phyloP scores from a whole-genome alignment of 2,113 vertebrate species.

The Alaudala cheleensis region DNA sequence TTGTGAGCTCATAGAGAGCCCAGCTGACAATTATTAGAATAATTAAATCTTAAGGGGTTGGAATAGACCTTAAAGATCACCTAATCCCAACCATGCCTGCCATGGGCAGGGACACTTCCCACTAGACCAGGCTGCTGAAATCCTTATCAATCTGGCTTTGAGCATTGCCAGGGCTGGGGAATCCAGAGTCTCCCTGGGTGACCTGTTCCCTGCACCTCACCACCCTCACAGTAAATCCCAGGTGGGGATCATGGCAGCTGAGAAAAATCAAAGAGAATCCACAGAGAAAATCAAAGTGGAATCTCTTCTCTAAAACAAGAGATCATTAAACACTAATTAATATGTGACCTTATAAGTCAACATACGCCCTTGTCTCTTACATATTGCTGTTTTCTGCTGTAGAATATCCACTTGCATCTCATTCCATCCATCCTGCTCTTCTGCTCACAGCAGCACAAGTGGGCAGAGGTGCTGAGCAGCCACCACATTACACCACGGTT shows the following conservation, averaged over 20 bases:
- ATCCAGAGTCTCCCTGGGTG: not conserved
- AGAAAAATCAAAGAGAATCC: not conserved
- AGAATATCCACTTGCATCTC: not conserved
- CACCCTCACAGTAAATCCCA: not conserved
- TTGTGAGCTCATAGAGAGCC: not conserved
- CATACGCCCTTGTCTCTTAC: not conserved
- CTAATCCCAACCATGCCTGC: accelerated
- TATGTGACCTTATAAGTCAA: not conserved
- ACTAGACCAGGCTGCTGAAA: not conserved
- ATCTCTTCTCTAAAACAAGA: not conserved
- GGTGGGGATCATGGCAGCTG: not conserved
- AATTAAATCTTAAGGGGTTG: not conserved
- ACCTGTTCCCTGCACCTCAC: not conserved
- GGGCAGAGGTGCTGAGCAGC: not conserved
- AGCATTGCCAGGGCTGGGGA: not conserved
- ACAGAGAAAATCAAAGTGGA: not conserved
- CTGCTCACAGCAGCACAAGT: not conserved
- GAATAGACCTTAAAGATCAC: not conserved
- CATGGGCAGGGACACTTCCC: not conserved
- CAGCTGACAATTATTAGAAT: not conserved
- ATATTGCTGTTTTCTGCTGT: not conserved
- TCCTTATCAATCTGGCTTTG: not conserved
- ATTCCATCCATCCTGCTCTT: not conserved
- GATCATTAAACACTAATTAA: not conserved
- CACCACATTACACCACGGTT: accelerated